Base-by-base conservation (phyloP, 2,797 vertebrate genomes). In the Cichlasoma orientale region DNA sequence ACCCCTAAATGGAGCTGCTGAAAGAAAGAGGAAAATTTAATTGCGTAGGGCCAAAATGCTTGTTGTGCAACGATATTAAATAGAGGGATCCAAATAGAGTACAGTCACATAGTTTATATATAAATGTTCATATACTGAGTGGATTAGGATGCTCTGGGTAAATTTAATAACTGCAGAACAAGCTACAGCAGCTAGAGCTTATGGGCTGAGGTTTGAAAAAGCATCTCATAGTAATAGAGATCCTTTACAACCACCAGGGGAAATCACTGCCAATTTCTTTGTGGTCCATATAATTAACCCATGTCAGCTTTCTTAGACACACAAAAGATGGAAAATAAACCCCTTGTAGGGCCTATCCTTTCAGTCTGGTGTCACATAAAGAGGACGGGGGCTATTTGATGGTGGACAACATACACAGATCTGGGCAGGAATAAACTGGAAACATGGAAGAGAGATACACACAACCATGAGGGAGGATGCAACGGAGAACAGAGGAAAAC, bases 201-300 rank as follows among this genome's bases (percentile, higher is more conserved):
- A 16, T 72, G 82, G 77, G 70, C 73, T 77, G 66, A 86, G 87
- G 80, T 86, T 74, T 82, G 54, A 76, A 75, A 77, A 92, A 82
- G 87, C 59, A 68, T 61, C 53, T 82, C 76, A 59, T 78, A 31
- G 87, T 87, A 88, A 86, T 80, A 59, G 72, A 87, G 79, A 87
- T 89, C 80, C 76, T 89, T 86, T 83, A 85, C 85, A 76, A 56
- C 79, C 73, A 84, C 81, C 86, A 27, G 74, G 90, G 87, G 87
- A 92, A 90, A 91, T 92, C 88, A 91, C 63, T 59, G 72, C 72
- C 19, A 75, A 79, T 85, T 90, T 87, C 84, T 74, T 79, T 81
- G 77, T 50, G 19, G 78, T 63, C 68, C 13, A 19, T 78, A 80
- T 91, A 90, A 93, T 92, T 91, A 90, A 90, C 79, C 59, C 57